Evolutionary conservation across 2,888 invertebrate species (phyloP), one percentile per base, ranked within the genome.

Genomic region (Dioctria rufipes): DNA sequence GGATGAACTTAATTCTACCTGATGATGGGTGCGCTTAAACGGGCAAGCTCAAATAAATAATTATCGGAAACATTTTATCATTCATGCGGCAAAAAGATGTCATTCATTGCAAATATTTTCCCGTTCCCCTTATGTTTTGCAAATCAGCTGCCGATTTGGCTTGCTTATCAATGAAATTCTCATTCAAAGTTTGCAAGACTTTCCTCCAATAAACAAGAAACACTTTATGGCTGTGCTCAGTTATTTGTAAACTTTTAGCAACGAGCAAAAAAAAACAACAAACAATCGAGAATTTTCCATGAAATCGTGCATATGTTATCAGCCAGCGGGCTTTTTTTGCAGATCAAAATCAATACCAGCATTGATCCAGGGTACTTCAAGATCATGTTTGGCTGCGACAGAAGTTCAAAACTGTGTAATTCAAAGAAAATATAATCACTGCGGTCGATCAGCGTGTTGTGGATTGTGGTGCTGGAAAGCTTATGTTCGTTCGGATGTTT

Each of bases 121-220:
- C 8, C 5, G 4, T 8, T n/a, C 63, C 1, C 5, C 8, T 11
- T 37, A 65, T n/a, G 40, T 39, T 39, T 65, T 13, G 9, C 42
- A 42, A 65, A 13, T 46, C 67, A 67, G 43, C 46, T 25, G 25
- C 25, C 25, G 25, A 25, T 25, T 0, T 25, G 25, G 46, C 11
- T 25, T 13, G 11, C 51, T 69, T 69, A 69, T 69, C 69, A 69
- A 25, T 51, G 69, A 51, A 69, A 69, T 69, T 69, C 51, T 51
- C 69, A 69, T 51, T 40, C 65, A 25, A 25, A 2, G 11, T 54
- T 54, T 54, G 54, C 49, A 25, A 11, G 69, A 51, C 51, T 37
- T 69, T 69, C 11, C 69, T 37, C 4, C 46, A 65, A 42, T 42
- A 65, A 42, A 11, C 11, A 51, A 25, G 37, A 2, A 61, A 9